phyloP scores from a whole-genome alignment of 2,113 vertebrate species.

The Rhinoptilus africanus region DNA sequence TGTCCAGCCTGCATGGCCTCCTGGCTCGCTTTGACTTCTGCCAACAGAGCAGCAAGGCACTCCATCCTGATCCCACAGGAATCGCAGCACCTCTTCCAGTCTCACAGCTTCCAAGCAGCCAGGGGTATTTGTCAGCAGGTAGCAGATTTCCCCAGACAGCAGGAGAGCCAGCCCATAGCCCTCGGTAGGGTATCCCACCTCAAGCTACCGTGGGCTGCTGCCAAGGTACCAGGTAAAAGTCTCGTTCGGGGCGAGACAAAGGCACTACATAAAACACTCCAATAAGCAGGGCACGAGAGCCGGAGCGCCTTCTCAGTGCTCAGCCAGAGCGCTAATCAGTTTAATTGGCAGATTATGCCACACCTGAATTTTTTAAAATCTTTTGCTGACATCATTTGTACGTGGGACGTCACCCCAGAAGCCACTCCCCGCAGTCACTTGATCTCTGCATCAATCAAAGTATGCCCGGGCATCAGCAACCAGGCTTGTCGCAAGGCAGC shows the following conservation, averaged over 20 bases:
- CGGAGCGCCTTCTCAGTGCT: conserved; percentile 14
- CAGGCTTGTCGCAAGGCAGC: not conserved
- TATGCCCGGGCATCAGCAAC: conserved; percentile 8
- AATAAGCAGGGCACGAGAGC: not conserved
- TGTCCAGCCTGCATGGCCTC: conserved; percentile 41
- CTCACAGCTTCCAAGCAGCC: not conserved
- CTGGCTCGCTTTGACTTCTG: conserved; percentile 43
- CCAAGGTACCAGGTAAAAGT: not conserved
- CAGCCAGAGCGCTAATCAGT: conserved; percentile 43
- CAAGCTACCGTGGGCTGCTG: not conserved
- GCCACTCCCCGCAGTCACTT: conserved; percentile 56
- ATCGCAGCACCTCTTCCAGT: not conserved
- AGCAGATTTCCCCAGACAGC: not conserved
- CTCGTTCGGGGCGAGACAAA: not conserved
- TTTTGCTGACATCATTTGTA: conserved; percentile 38
- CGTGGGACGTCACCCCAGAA: conserved; percentile 20
- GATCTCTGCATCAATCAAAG: conserved; percentile 39
- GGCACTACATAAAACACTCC: not conserved
- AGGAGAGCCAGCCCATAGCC: not conserved
- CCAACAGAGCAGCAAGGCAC: conserved; percentile 7
- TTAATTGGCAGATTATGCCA: conserved; percentile 63
- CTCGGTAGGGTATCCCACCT: not conserved
- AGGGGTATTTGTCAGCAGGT: not conserved
- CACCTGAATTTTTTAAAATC: conserved; percentile 66
- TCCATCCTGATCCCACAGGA: not conserved